Evolutionary conservation across 2,888 invertebrate species (phyloP), one percentile per base, ranked within the genome.

Genomic region (Nemapogon koenigi): DNA sequence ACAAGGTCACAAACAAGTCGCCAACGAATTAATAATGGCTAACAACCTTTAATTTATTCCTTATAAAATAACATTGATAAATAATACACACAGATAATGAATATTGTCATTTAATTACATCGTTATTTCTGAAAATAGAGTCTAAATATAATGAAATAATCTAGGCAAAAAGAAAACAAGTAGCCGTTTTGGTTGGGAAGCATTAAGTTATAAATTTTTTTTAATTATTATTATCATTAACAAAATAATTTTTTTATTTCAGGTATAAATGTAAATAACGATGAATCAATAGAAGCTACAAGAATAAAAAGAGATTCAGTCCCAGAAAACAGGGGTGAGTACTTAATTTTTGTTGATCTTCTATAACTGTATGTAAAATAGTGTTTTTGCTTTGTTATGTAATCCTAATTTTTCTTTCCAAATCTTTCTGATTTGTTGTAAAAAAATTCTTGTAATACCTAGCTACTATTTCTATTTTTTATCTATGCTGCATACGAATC

Each of bases 321-420:
- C 48, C 69, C 70, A 44, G 78, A 73, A 60, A 79, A 79, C 60
- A 72, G 76, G 72, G 80, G 80, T 80, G 52, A 61, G 79, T 57
- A 44, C 43, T n/a, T n/a, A 15, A n/a, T n/a, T 14, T 2, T 2
- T 31, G 16, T 16, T 16, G n/a, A 31, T 16, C 8, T 31, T 3
- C 15, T 4, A 15, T 16, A 31, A 30, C 15, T 4, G 6, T 7
- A n/a, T 11, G 8, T 30, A 14, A 30, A 14, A 11, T 15, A 14
- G 4, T 14, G 4, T n/a, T 31, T 15, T 31, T 31, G 31, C 17
- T n/a, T 16, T 22, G 22, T 22, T 7, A 31, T 16, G 17, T 16
- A 31, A 16, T 28, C 7, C 15, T 28, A 13, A 16, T 16, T 16
- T 8, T 31, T 16, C 31, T 31, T 15, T 16, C 10, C 16, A 16